Evolutionary conservation across 2,888 invertebrate genomes (phyloP).

Genomic region (Zele albiditarsus): DNA sequence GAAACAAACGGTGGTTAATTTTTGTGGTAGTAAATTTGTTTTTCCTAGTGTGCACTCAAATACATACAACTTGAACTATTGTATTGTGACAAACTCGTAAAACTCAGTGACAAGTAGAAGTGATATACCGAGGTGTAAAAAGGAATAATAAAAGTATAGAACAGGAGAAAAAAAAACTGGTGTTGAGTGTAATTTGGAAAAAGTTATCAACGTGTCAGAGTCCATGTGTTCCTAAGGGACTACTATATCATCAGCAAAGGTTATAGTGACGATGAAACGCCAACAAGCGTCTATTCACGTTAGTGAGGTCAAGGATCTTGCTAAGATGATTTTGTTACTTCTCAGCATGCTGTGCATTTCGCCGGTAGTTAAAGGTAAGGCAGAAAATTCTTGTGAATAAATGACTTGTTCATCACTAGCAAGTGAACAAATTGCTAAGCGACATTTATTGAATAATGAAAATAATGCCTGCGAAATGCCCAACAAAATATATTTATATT

Average conservation of each 20-base stretch:
- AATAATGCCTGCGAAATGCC: too few relatives aligned
- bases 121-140: neutral
- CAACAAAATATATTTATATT: too few relatives aligned
- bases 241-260: neutral
- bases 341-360: conserved; percentile 32
- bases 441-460: too few relatives aligned
- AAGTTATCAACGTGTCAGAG: neutral
- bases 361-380: conserved; percentile 27
- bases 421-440: too few relatives aligned
- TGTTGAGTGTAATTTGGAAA: neutral
- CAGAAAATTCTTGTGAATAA: neutral
- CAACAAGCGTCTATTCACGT: conserved; percentile 6
- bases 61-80: neutral
- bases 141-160: neutral
- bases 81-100: neutral
- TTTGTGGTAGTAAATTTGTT: neutral
- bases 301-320: conserved; percentile 10
- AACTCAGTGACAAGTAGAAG: neutral
- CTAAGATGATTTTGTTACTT: conserved; percentile 22
- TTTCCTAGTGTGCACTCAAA: neutral
- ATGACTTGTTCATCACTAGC: neutral
- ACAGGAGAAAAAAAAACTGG: neutral
- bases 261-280: neutral
- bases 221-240: neutral
- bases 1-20: neutral